Evolutionary conservation across 2,113 vertebrate species (phyloP), one percentile per base, ranked within the genome.

Genomic region (Cottus gobio): DNA sequence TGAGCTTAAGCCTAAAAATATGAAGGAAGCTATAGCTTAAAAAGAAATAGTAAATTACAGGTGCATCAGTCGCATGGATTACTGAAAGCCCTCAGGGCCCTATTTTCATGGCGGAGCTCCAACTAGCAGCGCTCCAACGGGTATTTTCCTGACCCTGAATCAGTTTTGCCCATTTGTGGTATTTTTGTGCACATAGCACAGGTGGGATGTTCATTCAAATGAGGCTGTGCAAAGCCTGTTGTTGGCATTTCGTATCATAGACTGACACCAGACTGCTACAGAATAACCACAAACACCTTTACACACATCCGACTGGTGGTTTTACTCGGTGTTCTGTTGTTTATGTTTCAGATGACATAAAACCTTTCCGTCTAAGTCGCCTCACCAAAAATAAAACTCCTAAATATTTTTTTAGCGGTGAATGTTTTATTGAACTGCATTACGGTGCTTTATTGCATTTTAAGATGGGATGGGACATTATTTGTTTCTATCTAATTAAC

Each of bases 41-140:
- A 63, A 28, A n/a, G n/a, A 42, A 18, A 42, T 6, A 30, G 42
- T 11, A 24, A 34, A 74, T 71, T 52, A 60, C 52, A 46, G 6
- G 28, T 50, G 24, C 22, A 52, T 80, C 62, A 73, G 46, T 85
- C 58, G 54, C 11, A 42, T 7, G 4, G 16, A 57, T 73, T 61
- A 62, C n/a, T 63, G 12, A 5, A 36, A 36, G 10, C 28, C 31
- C 34, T 52, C 7, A 22, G 3, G 60, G 31, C 24, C 16, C 5
- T 3, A 18, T 28, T 20, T 37, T 24, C 4, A 1, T 18, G 12
- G 7, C 0, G 13, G 71, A 0, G 8, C 30, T 26, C 11, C 2
- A 13, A 37, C n/a, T 15, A 5, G 42, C 56, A 58, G 6, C 7
- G 11, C 56, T 31, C 52, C 26, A 3, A 28, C 9, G 1, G 52